A percentile compares a stretch with the other conserved stretches of the same genome.
phyloP scores from a whole-genome alignment of 2,797 vertebrate genomes.

The Coendou prehensilis region DNA sequence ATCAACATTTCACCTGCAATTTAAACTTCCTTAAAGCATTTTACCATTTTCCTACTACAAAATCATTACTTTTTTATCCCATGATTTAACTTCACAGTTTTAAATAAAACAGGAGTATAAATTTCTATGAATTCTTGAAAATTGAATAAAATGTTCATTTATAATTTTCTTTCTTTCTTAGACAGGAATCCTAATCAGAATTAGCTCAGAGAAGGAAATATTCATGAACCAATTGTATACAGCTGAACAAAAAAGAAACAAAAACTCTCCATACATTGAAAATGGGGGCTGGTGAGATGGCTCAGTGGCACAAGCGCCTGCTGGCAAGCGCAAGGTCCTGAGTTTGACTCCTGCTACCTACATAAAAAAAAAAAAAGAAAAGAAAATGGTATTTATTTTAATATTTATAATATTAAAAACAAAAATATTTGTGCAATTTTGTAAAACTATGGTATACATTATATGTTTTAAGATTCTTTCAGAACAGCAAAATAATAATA shows the following conservation, averaged over 20 bases:
- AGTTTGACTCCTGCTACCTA: too few species aligned
- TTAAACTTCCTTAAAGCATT: not conserved
- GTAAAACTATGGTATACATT: not conserved
- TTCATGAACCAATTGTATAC: not conserved
- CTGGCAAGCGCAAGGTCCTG: too few species aligned
- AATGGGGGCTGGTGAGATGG: too few species aligned
- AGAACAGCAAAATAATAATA: not conserved
- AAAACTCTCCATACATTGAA: not conserved
- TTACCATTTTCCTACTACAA: constrained; percentile 15
- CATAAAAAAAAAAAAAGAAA: too few species aligned
- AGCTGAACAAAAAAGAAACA: not conserved
- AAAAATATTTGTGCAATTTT: not conserved
- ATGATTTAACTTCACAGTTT: constrained; percentile 23
- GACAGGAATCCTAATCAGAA: not conserved
- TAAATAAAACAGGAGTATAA: constrained; percentile 31
- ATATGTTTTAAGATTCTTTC: not conserved
- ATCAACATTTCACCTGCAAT: not conserved
- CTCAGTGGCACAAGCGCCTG: too few species aligned
- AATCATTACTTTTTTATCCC: not conserved
- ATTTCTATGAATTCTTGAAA: constrained; percentile 22
- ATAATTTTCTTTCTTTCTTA: not conserved
- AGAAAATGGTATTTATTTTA: not conserved
- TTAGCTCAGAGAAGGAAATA: constrained; percentile 10
- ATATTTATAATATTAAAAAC: not conserved
- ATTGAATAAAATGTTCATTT: constrained; percentile 5